phyloP scores from a whole-genome alignment of 2,113 vertebrate species.

The Scartelaos histophorus region DNA sequence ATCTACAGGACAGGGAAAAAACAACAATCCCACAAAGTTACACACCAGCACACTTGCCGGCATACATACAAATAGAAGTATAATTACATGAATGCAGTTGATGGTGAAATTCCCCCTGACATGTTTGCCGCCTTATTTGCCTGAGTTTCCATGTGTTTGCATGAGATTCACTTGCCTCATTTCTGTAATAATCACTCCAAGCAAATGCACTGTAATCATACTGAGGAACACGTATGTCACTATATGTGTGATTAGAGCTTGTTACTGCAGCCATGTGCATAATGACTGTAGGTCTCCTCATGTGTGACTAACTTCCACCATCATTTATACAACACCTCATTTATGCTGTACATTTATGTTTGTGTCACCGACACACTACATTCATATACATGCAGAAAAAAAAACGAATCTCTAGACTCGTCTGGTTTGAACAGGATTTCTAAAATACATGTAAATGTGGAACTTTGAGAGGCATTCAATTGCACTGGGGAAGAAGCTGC shows the following conservation, averaged over 20 bases:
- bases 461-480: no score
- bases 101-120: constrained; percentile 59
- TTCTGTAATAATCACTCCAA: constrained; percentile 52
- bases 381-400: not conserved
- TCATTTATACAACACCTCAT: constrained; percentile 34
- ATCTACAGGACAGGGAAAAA: no score
- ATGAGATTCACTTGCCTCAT: constrained; percentile 42
- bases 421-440: not conserved
- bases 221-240: constrained; percentile 55
- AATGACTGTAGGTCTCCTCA: constrained; percentile 60
- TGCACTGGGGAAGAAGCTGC: no score
- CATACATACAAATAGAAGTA: not conserved
- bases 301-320: constrained; percentile 63
- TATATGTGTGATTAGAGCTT: constrained; percentile 61
- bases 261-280: constrained; percentile 69
- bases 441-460: no score
- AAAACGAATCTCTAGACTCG: not conserved
- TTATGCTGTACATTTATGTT: constrained; percentile 6
- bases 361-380: not conserved
- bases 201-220: constrained; percentile 40
- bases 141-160: constrained; percentile 51
- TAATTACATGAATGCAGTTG: constrained; percentile 64
- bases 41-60: no score
- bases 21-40: not conserved
- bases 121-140: constrained; percentile 54